Evolutionary conservation across 2,797 vertebrate species (phyloP).

Genomic region (Acrossocheilus fasciatus): DNA sequence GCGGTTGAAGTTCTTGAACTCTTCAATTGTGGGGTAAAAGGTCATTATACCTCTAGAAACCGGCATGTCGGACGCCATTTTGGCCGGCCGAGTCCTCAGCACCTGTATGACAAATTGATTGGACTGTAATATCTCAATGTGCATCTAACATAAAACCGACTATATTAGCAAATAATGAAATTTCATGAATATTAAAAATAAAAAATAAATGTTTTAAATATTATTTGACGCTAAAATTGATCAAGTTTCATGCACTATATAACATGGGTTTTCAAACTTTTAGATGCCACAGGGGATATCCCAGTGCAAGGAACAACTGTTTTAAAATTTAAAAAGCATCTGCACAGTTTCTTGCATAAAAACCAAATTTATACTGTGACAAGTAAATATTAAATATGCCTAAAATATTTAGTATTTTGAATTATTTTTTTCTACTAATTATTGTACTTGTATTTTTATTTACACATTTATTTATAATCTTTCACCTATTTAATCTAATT

Average conservation of each 20-base stretch:
- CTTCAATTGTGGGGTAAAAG: slow-evolving; percentile 89
- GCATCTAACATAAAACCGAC: background rate
- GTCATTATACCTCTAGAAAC: slow-evolving; percentile 91
- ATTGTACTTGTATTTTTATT: background rate
- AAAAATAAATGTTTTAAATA: background rate
- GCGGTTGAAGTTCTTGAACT: slow-evolving; percentile 91
- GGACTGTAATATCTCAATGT: slow-evolving; percentile 3
- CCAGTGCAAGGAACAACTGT: background rate
- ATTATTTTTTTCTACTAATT: background rate
- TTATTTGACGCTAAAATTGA: background rate
- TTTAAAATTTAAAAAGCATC: background rate
- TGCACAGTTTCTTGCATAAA: background rate
- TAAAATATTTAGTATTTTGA: background rate
- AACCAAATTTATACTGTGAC: background rate
- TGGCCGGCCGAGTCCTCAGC: slow-evolving; percentile 25
- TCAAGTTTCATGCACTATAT: background rate
- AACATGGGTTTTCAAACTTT: background rate
- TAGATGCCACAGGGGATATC: background rate
- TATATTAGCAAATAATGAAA: background rate
- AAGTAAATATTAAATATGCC: background rate
- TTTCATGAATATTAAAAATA: background rate
- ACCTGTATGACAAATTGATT: slow-evolving; percentile 17
- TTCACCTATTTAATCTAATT: background rate
- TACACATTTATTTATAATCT: background rate
- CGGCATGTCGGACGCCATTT: slow-evolving; percentile 86